Base-by-base conservation (phyloP, 1,140 invertebrate genomes). In the Philopotamus ludificatus region DNA sequence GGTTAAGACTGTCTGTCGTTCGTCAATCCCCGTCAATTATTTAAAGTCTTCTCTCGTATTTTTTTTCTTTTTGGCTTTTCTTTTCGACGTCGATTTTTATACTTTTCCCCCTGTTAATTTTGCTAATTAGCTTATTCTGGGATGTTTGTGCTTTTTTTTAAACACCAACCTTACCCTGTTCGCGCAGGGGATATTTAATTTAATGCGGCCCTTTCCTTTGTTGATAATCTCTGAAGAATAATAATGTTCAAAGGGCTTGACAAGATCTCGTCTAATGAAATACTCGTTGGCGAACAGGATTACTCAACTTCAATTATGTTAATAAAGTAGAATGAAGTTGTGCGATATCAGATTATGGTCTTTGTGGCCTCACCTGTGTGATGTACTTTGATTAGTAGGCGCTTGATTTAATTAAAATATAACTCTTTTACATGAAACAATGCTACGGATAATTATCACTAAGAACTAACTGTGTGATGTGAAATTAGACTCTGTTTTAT, bases 201-300 rank as follows among this genome's bases (percentile, higher is more conserved):
- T 34, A 34, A 34, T 34, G 12, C 28, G 28, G 8, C 8, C n/a
- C n/a, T 20, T 15, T 15, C 15, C 45, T 15, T 15, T 20, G n/a
- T 47, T 47, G 16, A 47, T 53, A 53, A 53, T 53, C 50, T 22
- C 10, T 22, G 7, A 22, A 25, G 16, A 53, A 53, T 53, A 53
- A 53, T 22, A 25, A 53, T 22, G 21, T 25, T 53, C 21, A 12
- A 53, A 53, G 50, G 50, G 16, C 50, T 53, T 25, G 50, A 18
- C 50, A 25, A 16, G 50, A 53, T 53, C 50, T 22, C 15, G 15
- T 53, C 22, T 53, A 53, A 53, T 53, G 50, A 53, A 53, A 53
- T 53, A 53, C 50, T 53, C 15, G 50, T 53, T 25, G 21, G 50
- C 16, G 50, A 53, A 53, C 16, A 9, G 23, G 22, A 53, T 53